Evolutionary conservation across 2,888 invertebrate species (phyloP), one percentile per base, ranked within the genome.

Genomic region (Polydrusus cervinus): DNA sequence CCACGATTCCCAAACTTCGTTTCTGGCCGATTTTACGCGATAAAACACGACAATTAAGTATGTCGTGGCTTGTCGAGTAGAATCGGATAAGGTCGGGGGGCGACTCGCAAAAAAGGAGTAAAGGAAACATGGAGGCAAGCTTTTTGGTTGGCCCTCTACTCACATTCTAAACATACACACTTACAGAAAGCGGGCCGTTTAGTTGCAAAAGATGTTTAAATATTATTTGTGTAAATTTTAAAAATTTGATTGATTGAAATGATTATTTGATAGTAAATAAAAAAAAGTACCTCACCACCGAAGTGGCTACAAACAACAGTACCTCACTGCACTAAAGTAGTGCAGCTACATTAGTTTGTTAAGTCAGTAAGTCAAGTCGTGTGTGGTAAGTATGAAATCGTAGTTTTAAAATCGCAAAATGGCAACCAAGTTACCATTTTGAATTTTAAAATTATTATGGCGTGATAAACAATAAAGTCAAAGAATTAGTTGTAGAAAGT

Each of bases 141-240:
- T 38, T 55, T 66, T 71, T 53, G 66, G 78, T 81, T 80, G 79
- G 80, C 81, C 79, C 79, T 78, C 79, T 80, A 80, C 77, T 79
- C 78, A 55, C 74, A 75, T 67, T 57, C 60, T 60, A 53, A 43
- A 3, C 64, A 71, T 18, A 77, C 71, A 69, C 14, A 60, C 49
- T 69, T 74, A 40, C 73, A 74, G 62, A 64, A 71, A 71, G 69
- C 68, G 53, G 51, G 57, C 70, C 69, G 69, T 71, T 53, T 49
- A 51, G 61, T 53, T 60, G 57, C 47, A 67, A 67, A 61, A 66
- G 51, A 49, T 43, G 60, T 49, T 55, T 62, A 43, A 53, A 43
- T 55, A 38, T 25, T 11, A 47, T 2, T n/a, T 45, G 2, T 34
- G 14, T 57, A 14, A 3, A n/a, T 57, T 16, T 14, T 34, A 25